These are phyloP conservation scores for Poeciliopsis infans DNA, from an alignment of 2,797 vertebrate species.

Conservation along the genomic window DNA sequence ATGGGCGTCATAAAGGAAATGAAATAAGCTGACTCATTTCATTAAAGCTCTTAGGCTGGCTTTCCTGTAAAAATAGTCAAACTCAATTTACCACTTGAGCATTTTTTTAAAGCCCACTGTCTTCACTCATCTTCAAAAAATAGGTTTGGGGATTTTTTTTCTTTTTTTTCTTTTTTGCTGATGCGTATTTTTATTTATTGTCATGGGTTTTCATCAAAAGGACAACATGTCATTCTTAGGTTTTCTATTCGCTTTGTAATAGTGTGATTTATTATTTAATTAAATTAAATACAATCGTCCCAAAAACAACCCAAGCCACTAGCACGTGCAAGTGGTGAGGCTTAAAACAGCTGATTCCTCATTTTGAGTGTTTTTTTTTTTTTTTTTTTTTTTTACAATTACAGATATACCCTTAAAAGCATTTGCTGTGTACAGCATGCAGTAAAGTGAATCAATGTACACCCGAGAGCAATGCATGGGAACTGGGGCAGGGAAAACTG, in stretches of 20 bases:
- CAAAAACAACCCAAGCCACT: background rate
- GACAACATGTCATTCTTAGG: background rate
- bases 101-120: background rate
- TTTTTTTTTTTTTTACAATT: background rate
- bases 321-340: background rate
- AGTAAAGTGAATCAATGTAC: background rate
- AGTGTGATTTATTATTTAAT: background rate
- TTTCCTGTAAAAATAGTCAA: background rate
- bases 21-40: slow-evolving; percentile 9
- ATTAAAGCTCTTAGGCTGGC: background rate
- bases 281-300: background rate
- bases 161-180: background rate
- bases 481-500: background rate
- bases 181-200: background rate
- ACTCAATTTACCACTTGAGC: background rate
- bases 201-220: background rate
- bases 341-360: background rate
- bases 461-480: background rate
- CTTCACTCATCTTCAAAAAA: background rate
- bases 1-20: slow-evolving; percentile 7
- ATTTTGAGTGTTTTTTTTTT: background rate
- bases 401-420: background rate
- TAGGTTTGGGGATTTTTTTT: background rate
- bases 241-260: background rate
- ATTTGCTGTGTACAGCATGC: background rate